Conservation (phyloP, 2,113 vertebrate genomes). For the Psittacara wagleri region DNA sequence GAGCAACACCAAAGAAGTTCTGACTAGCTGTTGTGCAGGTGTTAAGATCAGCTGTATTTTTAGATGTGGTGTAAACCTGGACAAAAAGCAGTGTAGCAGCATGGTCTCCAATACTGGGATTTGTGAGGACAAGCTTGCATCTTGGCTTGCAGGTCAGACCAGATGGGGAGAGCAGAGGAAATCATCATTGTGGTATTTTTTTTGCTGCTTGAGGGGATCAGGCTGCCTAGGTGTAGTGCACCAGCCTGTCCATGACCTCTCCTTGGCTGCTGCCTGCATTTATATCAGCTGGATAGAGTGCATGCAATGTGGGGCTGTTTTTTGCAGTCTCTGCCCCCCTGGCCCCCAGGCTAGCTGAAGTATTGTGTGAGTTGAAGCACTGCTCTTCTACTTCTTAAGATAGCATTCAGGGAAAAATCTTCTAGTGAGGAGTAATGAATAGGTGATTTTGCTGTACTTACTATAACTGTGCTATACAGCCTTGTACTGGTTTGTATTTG, state of each 20-base stretch:
- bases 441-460: not conserved
- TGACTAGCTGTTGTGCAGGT: not conserved
- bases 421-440: not conserved
- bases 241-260: fast-evolving
- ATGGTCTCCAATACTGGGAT: not conserved
- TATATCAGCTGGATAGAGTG: not conserved
- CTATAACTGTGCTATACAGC: not conserved
- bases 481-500: not conserved
- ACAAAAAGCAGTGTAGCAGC: not conserved
- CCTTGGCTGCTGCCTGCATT: not conserved
- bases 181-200: not conserved
- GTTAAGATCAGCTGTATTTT: not conserved
- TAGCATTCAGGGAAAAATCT: fast-evolving
- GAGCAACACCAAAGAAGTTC: not conserved
- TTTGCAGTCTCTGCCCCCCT: not conserved
- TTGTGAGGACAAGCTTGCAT: not conserved
- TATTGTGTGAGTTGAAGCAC: not conserved
- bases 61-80: not conserved
- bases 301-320: too few species aligned
- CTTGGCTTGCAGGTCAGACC: not conserved
- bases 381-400: not conserved
- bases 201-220: not conserved
- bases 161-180: not conserved
- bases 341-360: not conserved
- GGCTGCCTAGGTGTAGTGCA: not conserved